A percentile compares a stretch with the other conserved stretches of the same genome.
phyloP scores from a whole-genome alignment of 1,140 invertebrate genomes.

The Eumeta japonica region DNA sequence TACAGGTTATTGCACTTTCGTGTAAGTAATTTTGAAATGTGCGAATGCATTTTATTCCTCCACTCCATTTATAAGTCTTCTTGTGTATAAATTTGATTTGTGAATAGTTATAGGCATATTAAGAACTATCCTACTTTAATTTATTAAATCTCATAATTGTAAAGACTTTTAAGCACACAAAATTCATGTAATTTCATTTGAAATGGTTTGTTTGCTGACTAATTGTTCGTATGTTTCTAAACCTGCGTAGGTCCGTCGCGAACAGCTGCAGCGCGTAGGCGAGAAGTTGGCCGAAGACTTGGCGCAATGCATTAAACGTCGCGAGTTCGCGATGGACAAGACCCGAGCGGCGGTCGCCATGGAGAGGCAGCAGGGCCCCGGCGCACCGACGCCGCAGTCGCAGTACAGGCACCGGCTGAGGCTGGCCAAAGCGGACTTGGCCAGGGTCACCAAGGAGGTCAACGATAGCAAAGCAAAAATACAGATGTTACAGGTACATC shows the following conservation, averaged over 20 bases:
- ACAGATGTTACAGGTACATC: neutral
- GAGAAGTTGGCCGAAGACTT: slow-evolving; percentile 75
- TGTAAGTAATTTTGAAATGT: too few species aligned
- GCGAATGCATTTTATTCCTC: too few species aligned
- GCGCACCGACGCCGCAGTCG: slow-evolving; percentile 31
- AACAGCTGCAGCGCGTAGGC: slow-evolving; percentile 69
- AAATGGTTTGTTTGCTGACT: too few species aligned
- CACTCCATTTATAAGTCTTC: too few species aligned
- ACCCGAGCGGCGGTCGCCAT: slow-evolving; percentile 32
- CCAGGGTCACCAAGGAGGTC: slow-evolving; percentile 35
- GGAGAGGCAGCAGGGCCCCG: slow-evolving; percentile 28
- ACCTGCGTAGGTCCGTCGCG: slow-evolving; percentile 62
- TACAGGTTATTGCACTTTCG: too few species aligned
- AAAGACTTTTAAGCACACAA: too few species aligned
- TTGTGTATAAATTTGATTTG: too few species aligned
- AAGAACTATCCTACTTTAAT: too few species aligned
- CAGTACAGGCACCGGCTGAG: slow-evolving; percentile 40
- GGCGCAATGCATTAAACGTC: slow-evolving; percentile 69
- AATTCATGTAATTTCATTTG: too few species aligned
- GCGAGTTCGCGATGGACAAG: slow-evolving; percentile 59
- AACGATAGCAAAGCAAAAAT: neutral
- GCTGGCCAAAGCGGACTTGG: slow-evolving; percentile 35
- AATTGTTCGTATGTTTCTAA: too few species aligned
- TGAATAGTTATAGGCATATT: too few species aligned
- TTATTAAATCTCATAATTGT: too few species aligned